Base-by-base conservation (phyloP, 2,113 vertebrate species). In the Thalassarche chlororhynchos region DNA sequence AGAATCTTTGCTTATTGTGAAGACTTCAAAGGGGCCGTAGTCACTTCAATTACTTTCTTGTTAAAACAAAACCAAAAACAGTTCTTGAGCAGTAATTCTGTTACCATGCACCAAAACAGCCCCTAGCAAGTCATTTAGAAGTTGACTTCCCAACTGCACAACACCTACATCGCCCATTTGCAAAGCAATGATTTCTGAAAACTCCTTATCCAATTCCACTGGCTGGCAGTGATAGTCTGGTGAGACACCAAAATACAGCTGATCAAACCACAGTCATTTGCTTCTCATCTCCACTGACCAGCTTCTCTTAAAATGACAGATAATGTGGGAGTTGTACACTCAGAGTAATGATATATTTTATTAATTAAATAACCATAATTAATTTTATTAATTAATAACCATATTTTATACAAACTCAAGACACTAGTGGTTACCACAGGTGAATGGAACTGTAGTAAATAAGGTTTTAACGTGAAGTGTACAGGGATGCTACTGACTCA, bases 1-100 rank as follows among this genome's bases (percentile, higher is more conserved):
- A 93, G 81, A 92, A 88, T 89, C 95, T 91, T 91, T 92, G 78
- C 93, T 96, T 97, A 93, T 93, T 81, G 92, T 97, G 93, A 81
- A 94, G 86, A 85, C 71, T 92, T 97, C 61, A 97, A 95, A 90
- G 95, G 77, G 68, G 16, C 64, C 11, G 16, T 6, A 92, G 88
- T 91, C 78, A 92, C 75, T 78, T 90, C 71, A 96, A 86, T 70
- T 93, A 61, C 23, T 81, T 92, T 82, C 55, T 44, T 34, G 54
- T 87, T 88, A 95, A 72, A 61, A 61, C n/a, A 61, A 64, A 42
- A 96, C 72, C 20, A 87, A 40, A 78, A 97, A 64, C 49, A 32
- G 32, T 81, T 88, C 46, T 64, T 79, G 42, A 58, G 90, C 64
- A 77, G 77, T 77, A 83, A 77, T 68, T 42, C 40, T 84, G 66